These are phyloP conservation scores for Saguinus imperator DNA, from an alignment of 2,113 vertebrate species.

Conservation along the genomic window DNA sequence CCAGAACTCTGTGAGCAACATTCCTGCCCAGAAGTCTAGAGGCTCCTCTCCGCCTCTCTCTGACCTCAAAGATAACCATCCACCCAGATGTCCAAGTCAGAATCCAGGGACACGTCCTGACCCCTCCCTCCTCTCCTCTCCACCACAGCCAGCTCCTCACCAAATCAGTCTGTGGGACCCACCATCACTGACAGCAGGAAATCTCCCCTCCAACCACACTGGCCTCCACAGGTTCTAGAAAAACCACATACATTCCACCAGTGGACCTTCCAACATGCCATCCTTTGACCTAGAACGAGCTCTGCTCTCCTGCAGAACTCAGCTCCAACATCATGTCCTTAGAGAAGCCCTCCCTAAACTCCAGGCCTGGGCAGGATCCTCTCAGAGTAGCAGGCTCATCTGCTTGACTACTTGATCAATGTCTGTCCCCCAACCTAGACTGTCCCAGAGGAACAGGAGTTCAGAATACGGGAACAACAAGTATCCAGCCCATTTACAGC, in stretches of 20 bases:
- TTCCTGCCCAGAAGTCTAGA: not conserved
- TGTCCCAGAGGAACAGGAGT: not conserved
- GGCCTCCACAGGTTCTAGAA: not conserved
- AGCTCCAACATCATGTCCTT: accelerated
- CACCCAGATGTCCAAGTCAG: not conserved
- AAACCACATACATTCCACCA: not conserved
- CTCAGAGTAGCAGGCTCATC: not conserved
- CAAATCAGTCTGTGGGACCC: not conserved
- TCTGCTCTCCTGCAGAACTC: not conserved
- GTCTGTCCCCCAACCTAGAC: not conserved
- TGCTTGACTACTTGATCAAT: not conserved
- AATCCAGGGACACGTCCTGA: not conserved
- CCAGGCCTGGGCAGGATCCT: not conserved
- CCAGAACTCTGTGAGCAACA: not conserved
- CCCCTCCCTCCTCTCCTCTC: not conserved
- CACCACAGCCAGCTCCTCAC: not conserved
- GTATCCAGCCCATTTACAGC: not conserved
- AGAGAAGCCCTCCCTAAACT: not conserved
- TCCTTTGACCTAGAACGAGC: not conserved
- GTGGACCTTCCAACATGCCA: not conserved
- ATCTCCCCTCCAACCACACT: not conserved
- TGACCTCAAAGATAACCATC: not conserved
- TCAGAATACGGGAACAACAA: not conserved
- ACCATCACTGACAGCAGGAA: not conserved
- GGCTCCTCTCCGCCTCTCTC: not conserved